These are phyloP conservation scores for Nemopilema nomurai DNA, from an alignment of 30 jellyfish, hydroid and myxozoan genomes.

Conservation along the genomic window DNA sequence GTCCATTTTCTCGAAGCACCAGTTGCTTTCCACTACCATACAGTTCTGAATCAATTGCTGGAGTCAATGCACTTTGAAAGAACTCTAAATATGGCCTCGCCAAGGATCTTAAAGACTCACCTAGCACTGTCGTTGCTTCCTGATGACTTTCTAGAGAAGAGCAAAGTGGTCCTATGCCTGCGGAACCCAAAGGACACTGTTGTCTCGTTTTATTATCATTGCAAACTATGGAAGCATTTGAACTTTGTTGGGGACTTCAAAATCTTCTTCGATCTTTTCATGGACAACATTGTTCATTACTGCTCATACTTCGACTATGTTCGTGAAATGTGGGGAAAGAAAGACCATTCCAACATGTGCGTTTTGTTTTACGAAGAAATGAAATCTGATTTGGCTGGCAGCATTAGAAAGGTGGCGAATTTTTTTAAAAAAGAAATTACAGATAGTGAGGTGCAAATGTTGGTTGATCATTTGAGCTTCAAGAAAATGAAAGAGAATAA, in stretches of 20 bases:
- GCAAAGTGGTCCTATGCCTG: conserved; percentile 15
- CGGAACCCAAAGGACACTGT: conserved; percentile 34
- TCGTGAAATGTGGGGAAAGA: not conserved
- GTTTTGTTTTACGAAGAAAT: conserved; percentile 13
- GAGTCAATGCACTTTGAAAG: not conserved
- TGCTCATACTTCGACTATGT: conserved; percentile 1
- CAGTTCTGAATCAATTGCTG: not conserved
- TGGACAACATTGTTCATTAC: not conserved
- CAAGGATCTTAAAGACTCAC: conserved; percentile 1
- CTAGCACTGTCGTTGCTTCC: conserved; percentile 8
- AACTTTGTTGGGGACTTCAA: not conserved
- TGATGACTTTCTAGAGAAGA: not conserved
- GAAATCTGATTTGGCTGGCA: not conserved
- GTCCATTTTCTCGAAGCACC: not conserved
- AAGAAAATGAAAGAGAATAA: conserved; percentile 11
- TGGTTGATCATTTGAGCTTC: conserved; percentile 9
- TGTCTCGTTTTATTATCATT: conserved; percentile 3
- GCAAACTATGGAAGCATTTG: not conserved
- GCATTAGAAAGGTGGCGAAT: not conserved
- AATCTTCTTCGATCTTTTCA: not conserved
- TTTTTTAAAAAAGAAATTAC: not conserved
- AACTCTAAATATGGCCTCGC: not conserved
- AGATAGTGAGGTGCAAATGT: not conserved
- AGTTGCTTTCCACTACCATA: not conserved
- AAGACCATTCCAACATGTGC: conserved; percentile 12